Evolutionary conservation across 2,113 vertebrate species (phyloP).

Genomic region (Rhadina sibilatrix): DNA sequence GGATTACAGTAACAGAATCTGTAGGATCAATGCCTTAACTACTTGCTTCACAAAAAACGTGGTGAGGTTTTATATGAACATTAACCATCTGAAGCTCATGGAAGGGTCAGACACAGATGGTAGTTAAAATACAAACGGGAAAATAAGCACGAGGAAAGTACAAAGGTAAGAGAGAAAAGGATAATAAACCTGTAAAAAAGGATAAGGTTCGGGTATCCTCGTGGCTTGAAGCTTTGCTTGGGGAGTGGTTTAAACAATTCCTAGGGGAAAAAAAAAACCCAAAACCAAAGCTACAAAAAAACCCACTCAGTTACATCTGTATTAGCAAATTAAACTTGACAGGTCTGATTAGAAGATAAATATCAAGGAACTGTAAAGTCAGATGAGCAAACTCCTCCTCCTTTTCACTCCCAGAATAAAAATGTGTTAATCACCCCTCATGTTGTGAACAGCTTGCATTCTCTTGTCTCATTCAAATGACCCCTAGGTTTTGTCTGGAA

Average conservation of each 20-base stretch:
- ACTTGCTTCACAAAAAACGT: neutral
- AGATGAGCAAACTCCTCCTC: neutral
- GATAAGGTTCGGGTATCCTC: neutral
- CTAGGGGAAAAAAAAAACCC: rapidly evolving
- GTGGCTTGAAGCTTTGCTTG: neutral
- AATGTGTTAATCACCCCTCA: neutral
- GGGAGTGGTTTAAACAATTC: neutral
- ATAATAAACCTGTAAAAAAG: neutral
- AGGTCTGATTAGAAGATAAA: neutral
- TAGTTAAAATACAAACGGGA: neutral
- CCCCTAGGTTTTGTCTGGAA: neutral
- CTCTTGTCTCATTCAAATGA: neutral
- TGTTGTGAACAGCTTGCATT: neutral
- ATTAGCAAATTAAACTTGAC: neutral
- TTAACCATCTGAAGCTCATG: neutral
- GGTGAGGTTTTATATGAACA: neutral
- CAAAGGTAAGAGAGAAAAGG: neutral
- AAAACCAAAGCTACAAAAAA: neutral
- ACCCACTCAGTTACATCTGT: neutral
- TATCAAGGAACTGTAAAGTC: neutral
- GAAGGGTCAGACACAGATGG: neutral
- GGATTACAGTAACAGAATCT: neutral
- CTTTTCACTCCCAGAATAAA: neutral
- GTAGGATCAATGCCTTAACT: neutral
- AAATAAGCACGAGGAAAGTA: neutral